phyloP scores from a whole-genome alignment of 2,797 vertebrate genomes.

The Hydrocynus forskahlii region DNA sequence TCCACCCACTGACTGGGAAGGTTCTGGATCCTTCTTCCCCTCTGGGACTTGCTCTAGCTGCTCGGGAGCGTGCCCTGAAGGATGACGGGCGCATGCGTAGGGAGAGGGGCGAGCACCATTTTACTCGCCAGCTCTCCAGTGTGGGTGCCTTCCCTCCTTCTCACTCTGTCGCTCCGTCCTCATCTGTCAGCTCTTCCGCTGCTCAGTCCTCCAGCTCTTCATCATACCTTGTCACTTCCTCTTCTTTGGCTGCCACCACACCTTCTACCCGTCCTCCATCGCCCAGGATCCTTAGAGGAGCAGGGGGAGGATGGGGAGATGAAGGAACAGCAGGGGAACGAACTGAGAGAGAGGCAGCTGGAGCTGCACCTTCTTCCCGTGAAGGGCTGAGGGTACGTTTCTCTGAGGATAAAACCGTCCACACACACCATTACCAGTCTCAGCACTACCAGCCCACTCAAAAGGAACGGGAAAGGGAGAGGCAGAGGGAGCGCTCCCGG shows the following conservation, averaged over 20 bases:
- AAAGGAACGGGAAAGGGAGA: conserved; percentile 73
- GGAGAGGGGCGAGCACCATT: conserved; percentile 72
- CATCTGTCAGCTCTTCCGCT: conserved; percentile 63
- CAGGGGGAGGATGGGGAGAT: conserved; percentile 70
- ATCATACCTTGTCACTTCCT: conserved; percentile 80
- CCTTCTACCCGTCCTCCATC: conserved; percentile 76
- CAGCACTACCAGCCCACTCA: conserved; percentile 76
- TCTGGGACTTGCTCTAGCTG: conserved; percentile 87
- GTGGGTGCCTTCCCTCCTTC: conserved; percentile 63
- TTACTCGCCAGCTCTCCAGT: conserved; percentile 77
- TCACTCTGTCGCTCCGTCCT: conserved; percentile 60
- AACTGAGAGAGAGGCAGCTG: conserved; percentile 74
- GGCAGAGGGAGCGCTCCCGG: conserved; percentile 67
- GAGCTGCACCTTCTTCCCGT: conserved; percentile 62
- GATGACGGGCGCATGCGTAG: conserved; percentile 80
- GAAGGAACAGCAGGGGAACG: conserved; percentile 69
- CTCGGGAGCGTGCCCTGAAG: conserved; percentile 87
- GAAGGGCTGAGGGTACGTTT: conserved; percentile 81
- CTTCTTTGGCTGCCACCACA: conserved; percentile 80
- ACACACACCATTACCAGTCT: conserved; percentile 80
- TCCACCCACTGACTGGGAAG: conserved; percentile 92
- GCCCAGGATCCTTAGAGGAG: conserved; percentile 76
- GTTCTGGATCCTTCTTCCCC: conserved; percentile 90
- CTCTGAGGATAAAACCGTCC: conserved; percentile 81
- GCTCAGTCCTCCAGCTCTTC: conserved; percentile 76